Evolutionary conservation across 1,140 invertebrate species (phyloP).

Genomic region (Euura lappo): DNA sequence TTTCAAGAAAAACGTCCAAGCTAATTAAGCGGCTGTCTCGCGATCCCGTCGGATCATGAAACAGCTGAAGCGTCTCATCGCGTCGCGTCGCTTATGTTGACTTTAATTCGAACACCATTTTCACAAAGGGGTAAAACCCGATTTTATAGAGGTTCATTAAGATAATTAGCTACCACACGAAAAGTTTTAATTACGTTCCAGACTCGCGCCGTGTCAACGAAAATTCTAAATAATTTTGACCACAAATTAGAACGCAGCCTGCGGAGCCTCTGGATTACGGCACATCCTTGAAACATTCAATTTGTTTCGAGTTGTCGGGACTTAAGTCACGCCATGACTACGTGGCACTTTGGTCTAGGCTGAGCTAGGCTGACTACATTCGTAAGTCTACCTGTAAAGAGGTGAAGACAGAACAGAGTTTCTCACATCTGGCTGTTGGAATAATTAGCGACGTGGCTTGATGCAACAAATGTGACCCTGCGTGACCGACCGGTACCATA

Average conservation of each 20-base stretch:
- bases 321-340: no score
- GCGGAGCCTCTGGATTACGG: no score
- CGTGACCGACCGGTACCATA: neutral
- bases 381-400: neutral
- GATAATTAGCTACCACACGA: neutral
- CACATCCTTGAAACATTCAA: no score
- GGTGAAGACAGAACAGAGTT: neutral
- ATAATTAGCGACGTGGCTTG: slow-evolving; percentile 10
- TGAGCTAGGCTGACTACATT: neutral
- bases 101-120: slow-evolving; percentile 4
- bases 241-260: neutral
- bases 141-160: neutral
- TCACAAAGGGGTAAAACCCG: neutral
- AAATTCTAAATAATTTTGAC: neutral
- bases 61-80: neutral
- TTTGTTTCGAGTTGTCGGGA: no score
- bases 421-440: neutral
- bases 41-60: neutral
- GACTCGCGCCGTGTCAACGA: neutral
- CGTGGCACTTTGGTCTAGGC: neutral
- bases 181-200: slow-evolving; percentile 1
- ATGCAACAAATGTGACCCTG: slow-evolving; percentile 10
- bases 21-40: neutral
- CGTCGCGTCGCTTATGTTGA: neutral
- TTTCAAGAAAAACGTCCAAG: slow-evolving; percentile 7